phyloP scores from a whole-genome alignment of 2,888 invertebrate genomes.

The Apodemia duryi region DNA sequence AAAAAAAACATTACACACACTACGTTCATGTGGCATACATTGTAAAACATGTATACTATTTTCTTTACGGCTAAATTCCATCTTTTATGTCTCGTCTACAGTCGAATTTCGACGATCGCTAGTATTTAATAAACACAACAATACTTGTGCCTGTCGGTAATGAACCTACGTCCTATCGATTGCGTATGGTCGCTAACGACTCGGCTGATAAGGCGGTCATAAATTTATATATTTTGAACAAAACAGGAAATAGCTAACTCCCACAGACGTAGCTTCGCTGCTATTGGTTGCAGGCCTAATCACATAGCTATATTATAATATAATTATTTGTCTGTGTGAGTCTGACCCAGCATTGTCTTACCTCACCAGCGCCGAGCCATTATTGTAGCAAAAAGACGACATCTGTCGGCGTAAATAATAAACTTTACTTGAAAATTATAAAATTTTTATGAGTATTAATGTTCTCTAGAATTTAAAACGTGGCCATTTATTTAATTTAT shows the following conservation, averaged over 20 bases:
- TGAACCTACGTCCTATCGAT: too few relatives aligned
- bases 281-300: background rate
- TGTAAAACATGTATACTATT: too few relatives aligned
- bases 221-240: too few relatives aligned
- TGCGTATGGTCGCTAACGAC: too few relatives aligned
- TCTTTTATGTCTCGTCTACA: too few relatives aligned
- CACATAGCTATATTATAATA: slow-evolving; percentile 17
- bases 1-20: too few relatives aligned
- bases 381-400: slow-evolving; percentile 43
- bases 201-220: background rate
- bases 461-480: slow-evolving; percentile 8
- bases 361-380: slow-evolving; percentile 40
- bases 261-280: slow-evolving; percentile 1
- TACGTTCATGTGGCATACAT: too few relatives aligned
- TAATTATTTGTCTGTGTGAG: slow-evolving; percentile 25
- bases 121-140: too few relatives aligned
- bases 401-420: slow-evolving; percentile 34
- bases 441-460: slow-evolving; percentile 15
- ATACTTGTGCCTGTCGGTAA: too few relatives aligned
- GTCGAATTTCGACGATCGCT: too few relatives aligned
- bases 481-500: slow-evolving; percentile 13
- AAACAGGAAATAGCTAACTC: too few relatives aligned
- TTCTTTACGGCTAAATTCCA: too few relatives aligned
- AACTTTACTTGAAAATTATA: slow-evolving; percentile 19
- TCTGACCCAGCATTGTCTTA: slow-evolving; percentile 37